These are phyloP conservation scores for Phrynosoma blainvillii DNA, from an alignment of 2,113 vertebrate species.

Conservation along the genomic window DNA sequence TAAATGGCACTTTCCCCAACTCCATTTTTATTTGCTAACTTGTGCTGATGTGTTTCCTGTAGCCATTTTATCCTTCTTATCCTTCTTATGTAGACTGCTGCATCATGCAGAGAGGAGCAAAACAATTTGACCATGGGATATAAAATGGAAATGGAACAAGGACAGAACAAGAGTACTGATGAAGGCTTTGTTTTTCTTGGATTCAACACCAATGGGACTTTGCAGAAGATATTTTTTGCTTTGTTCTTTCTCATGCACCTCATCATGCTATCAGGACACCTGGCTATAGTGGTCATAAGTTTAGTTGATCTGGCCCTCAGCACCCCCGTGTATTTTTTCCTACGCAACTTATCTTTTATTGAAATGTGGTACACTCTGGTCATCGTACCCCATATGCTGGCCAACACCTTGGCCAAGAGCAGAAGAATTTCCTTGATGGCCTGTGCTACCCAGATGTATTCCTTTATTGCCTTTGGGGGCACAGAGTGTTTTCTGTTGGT, in stretches of 20 bases:
- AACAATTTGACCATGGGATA: neutral
- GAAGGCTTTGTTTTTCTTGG: conserved; percentile 16
- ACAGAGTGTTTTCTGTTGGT: conserved; percentile 55
- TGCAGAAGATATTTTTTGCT: conserved; percentile 32
- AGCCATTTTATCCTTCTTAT: neutral
- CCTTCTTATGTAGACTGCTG: neutral
- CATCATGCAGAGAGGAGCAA: neutral
- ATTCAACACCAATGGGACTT: conserved; percentile 21
- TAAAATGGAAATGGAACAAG: neutral
- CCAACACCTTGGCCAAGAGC: conserved; percentile 31
- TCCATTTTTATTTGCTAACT: neutral
- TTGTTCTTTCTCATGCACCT: conserved; percentile 52
- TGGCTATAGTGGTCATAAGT: conserved; percentile 46
- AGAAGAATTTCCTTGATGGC: conserved; percentile 44
- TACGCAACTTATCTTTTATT: conserved; percentile 35
- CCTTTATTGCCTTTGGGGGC: conserved; percentile 40
- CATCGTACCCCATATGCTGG: conserved; percentile 58
- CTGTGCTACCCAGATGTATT: conserved; percentile 51
- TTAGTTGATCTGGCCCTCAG: conserved; percentile 51
- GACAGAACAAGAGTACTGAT: neutral
- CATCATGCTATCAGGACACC: conserved; percentile 52
- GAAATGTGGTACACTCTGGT: conserved; percentile 53
- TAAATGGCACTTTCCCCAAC: too few species aligned
- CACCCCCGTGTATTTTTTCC: conserved; percentile 68
- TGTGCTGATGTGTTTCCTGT: neutral